Percentiles rank a stretch among this genome's conserved stretches.
Conservation (phyloP, 1,140 invertebrate species). For the Drosophila jambulina region DNA sequence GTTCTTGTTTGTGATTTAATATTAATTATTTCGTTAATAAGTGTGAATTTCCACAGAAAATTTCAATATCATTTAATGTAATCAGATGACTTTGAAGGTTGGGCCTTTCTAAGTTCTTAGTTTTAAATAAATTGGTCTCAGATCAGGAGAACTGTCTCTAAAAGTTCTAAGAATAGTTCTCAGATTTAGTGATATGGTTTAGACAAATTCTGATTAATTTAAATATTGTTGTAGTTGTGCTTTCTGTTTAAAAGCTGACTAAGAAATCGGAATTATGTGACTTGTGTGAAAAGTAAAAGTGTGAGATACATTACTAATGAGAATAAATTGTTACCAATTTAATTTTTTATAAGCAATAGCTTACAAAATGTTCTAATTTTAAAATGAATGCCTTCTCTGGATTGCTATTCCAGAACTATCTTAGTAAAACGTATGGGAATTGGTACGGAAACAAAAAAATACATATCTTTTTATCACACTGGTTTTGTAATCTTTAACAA, state of each 20-base stretch:
- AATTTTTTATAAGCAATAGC: background rate
- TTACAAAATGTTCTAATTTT: no score
- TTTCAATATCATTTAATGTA: background rate
- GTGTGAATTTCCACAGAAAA: background rate
- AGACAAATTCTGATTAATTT: background rate
- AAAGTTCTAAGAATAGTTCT: background rate
- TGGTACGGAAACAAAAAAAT: no score
- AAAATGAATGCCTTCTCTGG: no score
- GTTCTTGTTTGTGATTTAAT: background rate
- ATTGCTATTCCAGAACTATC: no score
- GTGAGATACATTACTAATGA: background rate
- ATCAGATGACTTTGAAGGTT: background rate
- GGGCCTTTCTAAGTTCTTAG: background rate
- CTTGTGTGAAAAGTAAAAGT: background rate
- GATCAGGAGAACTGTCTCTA: background rate
- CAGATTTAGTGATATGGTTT: background rate
- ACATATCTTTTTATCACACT: no score
- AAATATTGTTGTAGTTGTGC: background rate
- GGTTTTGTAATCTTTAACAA: no score
- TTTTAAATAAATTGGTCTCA: background rate
- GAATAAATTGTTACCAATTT: background rate
- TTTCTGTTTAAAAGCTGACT: background rate
- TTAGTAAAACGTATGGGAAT: no score
- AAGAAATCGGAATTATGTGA: background rate
- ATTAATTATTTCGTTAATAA: background rate